Evolutionary conservation across 2,797 vertebrate genomes (phyloP).

Genomic region (Danio tinwini): DNA sequence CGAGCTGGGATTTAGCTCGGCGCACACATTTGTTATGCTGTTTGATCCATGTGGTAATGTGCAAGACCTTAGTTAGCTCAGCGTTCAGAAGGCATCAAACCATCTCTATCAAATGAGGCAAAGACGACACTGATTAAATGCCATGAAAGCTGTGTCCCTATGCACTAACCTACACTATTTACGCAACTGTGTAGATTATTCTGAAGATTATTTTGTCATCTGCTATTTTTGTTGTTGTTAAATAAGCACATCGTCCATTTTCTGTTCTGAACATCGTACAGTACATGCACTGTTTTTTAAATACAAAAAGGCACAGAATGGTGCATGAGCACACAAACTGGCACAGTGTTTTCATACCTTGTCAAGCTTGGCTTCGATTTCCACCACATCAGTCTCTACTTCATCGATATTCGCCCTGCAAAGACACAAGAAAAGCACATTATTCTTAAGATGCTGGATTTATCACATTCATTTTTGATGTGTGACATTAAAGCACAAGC

Average conservation of each 20-base stretch:
- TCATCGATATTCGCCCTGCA: constrained; percentile 87
- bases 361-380: constrained; percentile 87
- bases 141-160: neutral
- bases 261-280: too few relatives aligned
- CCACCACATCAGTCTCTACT: constrained; percentile 89
- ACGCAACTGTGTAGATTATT: neutral
- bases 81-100: neutral
- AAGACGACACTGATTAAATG: neutral
- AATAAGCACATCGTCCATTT: too few relatives aligned
- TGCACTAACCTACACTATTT: neutral
- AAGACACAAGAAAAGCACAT: constrained; percentile 31
- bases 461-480: neutral
- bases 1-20: constrained; percentile 27
- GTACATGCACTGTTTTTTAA: too few relatives aligned
- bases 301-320: too few relatives aligned
- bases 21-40: neutral
- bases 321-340: too few relatives aligned
- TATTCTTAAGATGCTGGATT: neutral
- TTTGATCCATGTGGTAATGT: constrained; percentile 16
- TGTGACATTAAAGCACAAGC: neutral
- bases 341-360: constrained; percentile 73
- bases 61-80: neutral
- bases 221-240: too few relatives aligned
- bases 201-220: neutral
- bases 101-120: neutral